These are phyloP conservation scores for Carollia perspicillata DNA, from an alignment of 2,113 vertebrate species.

Conservation along the genomic window DNA sequence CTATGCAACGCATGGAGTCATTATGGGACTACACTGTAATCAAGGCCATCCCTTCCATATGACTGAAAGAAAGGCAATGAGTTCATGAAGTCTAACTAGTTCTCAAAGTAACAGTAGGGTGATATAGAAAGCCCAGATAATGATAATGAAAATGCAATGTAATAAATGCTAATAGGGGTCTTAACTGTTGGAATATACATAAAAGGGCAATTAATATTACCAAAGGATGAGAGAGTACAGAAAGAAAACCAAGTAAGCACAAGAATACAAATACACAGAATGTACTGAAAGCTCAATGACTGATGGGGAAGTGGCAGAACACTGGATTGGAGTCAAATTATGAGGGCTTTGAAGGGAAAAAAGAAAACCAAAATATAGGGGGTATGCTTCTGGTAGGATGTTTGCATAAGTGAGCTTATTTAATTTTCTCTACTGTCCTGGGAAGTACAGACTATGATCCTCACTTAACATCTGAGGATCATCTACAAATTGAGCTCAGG, in stretches of 20 bases:
- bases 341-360: not conserved
- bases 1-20: not conserved
- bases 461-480: not conserved
- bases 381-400: not conserved
- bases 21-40: not conserved
- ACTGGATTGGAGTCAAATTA: not conserved
- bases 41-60: not conserved
- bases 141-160: not conserved
- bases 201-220: not conserved
- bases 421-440: not conserved
- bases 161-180: not conserved
- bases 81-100: not conserved
- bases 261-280: not conserved
- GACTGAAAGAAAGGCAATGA: not conserved
- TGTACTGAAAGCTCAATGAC: not conserved
- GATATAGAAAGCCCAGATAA: not conserved
- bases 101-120: not conserved
- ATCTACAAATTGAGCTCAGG: not conserved
- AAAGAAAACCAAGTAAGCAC: not conserved
- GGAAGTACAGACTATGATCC: not conserved
- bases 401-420: not conserved
- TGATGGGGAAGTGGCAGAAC: not conserved
- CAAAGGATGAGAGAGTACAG: not conserved
- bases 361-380: not conserved
- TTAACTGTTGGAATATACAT: not conserved